A percentile compares a stretch with the other conserved stretches of the same genome.
These are phyloP conservation scores for Ahaetulla prasina DNA, from an alignment of 2,113 vertebrate genomes.

Conservation along the genomic window DNA sequence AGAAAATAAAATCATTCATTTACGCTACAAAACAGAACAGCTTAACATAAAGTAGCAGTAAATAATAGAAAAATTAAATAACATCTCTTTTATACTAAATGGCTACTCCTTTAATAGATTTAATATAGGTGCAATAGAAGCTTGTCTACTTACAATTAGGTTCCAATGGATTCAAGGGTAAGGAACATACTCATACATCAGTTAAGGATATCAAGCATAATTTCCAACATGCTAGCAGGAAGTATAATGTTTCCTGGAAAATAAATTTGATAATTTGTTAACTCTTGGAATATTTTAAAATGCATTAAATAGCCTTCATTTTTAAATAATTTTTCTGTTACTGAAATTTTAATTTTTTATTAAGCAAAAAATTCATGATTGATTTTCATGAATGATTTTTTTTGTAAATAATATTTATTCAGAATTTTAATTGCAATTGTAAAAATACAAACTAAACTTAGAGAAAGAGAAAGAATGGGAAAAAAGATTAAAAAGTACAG, in stretches of 20 bases:
- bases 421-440: not conserved
- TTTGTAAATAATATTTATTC: not conserved
- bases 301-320: not conserved
- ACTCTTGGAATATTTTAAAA: not conserved
- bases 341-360: not conserved
- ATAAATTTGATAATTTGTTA: not conserved
- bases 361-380: not conserved
- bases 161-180: not conserved
- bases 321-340: not conserved
- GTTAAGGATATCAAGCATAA: slow-evolving; percentile 24
- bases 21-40: slow-evolving; percentile 39
- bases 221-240: not conserved
- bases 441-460: not conserved
- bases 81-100: slow-evolving; percentile 26
- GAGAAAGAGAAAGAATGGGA: not conserved
- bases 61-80: slow-evolving; percentile 57
- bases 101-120: slow-evolving; percentile 23
- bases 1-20: slow-evolving; percentile 44
- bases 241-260: slow-evolving; percentile 9
- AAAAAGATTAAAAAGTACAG: not conserved
- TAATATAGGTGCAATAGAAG: not conserved
- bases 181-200: not conserved
- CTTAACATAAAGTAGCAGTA: slow-evolving; percentile 43
- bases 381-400: not conserved
- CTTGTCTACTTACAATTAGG: not conserved